Conservation (phyloP, 2,113 vertebrate genomes). For the Lonchura striata region DNA sequence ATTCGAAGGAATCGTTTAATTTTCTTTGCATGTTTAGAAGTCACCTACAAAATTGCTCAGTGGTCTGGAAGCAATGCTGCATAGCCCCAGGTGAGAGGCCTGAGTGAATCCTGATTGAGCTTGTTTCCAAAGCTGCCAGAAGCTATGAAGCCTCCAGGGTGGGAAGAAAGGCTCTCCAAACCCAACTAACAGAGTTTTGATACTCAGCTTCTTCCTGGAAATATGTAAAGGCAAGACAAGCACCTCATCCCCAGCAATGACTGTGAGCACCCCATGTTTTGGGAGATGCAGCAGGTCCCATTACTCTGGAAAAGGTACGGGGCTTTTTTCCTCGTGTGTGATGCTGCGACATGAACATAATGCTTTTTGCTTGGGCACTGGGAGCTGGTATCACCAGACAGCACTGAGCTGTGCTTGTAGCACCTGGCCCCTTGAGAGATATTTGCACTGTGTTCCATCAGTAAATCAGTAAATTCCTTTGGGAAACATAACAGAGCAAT, state of each 20-base stretch:
- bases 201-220: not conserved
- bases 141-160: not conserved
- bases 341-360: not conserved
- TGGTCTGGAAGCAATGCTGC: not conserved
- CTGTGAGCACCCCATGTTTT: not conserved
- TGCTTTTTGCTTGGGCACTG: fast-evolving
- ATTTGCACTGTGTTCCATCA: not conserved
- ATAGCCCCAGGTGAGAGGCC: not conserved
- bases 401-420: not conserved
- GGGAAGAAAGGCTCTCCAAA: not conserved
- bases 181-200: not conserved
- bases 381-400: not conserved
- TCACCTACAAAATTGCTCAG: slow-evolving; percentile 15
- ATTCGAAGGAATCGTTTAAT: slow-evolving; percentile 24
- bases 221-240: not conserved
- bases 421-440: not conserved
- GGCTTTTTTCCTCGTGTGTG: not conserved
- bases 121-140: not conserved
- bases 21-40: slow-evolving; percentile 58
- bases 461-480: not conserved
- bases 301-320: not conserved
- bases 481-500: not conserved
- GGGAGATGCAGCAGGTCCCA: not conserved
- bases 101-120: not conserved
- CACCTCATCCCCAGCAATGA: not conserved